These are phyloP conservation scores for Cygnus buccinator DNA, from an alignment of 2,113 vertebrate species.

Conservation along the genomic window DNA sequence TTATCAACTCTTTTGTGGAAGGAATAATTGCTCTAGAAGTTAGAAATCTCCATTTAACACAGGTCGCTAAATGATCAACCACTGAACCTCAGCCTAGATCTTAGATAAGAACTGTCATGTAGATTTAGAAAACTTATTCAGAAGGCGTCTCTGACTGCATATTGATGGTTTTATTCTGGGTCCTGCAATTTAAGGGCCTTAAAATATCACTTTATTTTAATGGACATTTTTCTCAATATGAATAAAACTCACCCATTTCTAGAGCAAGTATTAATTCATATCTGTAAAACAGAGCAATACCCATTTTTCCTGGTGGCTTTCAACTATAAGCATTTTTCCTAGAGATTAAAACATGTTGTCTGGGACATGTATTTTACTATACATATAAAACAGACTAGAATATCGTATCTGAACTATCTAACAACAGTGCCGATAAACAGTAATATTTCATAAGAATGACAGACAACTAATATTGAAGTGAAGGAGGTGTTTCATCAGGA, in stretches of 20 bases:
- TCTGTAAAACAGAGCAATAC: not conserved
- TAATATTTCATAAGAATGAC: not conserved
- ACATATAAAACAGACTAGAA: not conserved
- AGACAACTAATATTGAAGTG: fast-evolving
- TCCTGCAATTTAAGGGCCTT: not conserved
- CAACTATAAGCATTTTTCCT: not conserved
- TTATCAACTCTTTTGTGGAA: not conserved
- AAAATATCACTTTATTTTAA: not conserved
- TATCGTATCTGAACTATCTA: not conserved
- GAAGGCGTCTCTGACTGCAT: not conserved
- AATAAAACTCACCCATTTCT: not conserved
- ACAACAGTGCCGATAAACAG: not conserved
- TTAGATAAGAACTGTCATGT: constrained; percentile 16
- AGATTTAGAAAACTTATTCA: constrained; percentile 42
- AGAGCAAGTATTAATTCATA: not conserved
- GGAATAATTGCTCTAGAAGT: constrained; percentile 37
- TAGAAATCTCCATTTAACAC: constrained; percentile 25
- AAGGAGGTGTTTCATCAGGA: not conserved
- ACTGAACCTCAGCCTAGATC: constrained; percentile 24
- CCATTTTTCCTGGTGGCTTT: not conserved
- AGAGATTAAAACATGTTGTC: not conserved
- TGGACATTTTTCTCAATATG: fast-evolving
- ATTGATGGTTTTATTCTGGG: constrained; percentile 5
- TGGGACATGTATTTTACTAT: not conserved
- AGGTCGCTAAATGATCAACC: not conserved